Base-by-base conservation (phyloP, 2,888 invertebrate species). In the Drosophila dives region DNA sequence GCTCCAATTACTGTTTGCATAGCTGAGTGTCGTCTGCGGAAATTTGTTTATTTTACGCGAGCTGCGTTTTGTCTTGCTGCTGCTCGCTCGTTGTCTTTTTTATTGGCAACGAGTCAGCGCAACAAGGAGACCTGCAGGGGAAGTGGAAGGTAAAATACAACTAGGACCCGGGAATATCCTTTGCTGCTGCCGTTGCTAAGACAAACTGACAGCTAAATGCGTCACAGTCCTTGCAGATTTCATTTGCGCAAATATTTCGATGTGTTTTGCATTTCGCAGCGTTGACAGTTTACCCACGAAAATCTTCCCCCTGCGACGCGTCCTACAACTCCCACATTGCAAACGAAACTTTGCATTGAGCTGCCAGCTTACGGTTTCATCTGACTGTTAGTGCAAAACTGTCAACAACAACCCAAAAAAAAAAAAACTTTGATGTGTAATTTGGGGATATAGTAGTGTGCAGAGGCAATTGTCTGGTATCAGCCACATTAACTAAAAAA, bases 1-100 rank as follows among this genome's bases (percentile, higher is more conserved):
- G 81, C 83, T 80, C 81, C 90, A 89, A 90, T 88, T 88, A 90
- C 89, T 86, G 89, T 88, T 89, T 86, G 86, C 86, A 90, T 86
- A 90, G 90, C 81, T 83, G 86, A 86, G 86, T 88, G 86, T 86
- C 86, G 85, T 90, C 88, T 76, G 76, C 86, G 86, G 86, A 86
- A 86, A 90, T 86, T 86, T 86, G 86, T 86, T 86, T 86, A 86
- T 86, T 88, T 88, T 90, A 90, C 90, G 86, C 86, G 89, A 74
- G 71, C 64, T 88, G 88, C 88, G 88, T 89, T 89, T 89, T 88
- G 86, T 72, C 77, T 78, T 70, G 40, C 63, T 70, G 60, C 63
- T 70, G 60, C 67, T 65, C 56, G 69, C 67, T 64, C 67, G 81
- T 75, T 72, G 75, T 67, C 53, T 71, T 78, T 83, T 82, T 81